A percentile compares a stretch with the other conserved stretches of the same genome.
phyloP scores from a whole-genome alignment of 2,113 vertebrate genomes.

The Hydrolagus affinis region DNA sequence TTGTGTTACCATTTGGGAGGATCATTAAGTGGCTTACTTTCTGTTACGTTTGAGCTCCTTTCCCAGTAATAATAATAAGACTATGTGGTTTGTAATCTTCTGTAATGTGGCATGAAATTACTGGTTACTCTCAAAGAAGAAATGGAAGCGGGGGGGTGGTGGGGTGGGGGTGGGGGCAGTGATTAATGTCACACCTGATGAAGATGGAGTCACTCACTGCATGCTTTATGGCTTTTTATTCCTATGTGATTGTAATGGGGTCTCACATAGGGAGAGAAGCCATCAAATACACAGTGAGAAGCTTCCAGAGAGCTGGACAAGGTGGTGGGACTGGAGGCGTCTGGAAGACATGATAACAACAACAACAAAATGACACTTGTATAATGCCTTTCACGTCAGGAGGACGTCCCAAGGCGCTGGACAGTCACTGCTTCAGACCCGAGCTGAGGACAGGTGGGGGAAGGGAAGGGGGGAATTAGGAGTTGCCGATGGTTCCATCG shows the following conservation, averaged over 20 bases:
- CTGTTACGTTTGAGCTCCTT: neutral
- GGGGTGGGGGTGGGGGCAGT: no score
- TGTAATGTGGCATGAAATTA: slow-evolving; percentile 67
- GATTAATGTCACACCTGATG: slow-evolving; percentile 67
- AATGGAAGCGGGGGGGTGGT: slow-evolving; percentile 71
- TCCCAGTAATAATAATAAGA: neutral
- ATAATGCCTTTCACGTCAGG: no score
- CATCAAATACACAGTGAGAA: slow-evolving; percentile 93
- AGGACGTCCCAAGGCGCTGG: no score
- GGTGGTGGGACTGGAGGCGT: no score
- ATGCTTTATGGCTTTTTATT: slow-evolving; percentile 99
- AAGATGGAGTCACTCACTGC: slow-evolving; percentile 73
- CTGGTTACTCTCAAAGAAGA: slow-evolving; percentile 67
- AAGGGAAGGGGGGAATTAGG: no score
- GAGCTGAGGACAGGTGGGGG: no score
- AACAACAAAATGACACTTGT: no score
- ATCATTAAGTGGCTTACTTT: neutral
- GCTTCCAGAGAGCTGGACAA: slow-evolving; percentile 41
- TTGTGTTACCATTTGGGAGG: no score
- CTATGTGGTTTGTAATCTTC: slow-evolving; percentile 59
- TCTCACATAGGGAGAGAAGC: slow-evolving; percentile 98
- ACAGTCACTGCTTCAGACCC: no score
- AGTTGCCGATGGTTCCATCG: no score
- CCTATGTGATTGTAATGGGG: slow-evolving; percentile 98
- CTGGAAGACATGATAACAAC: no score